Conservation (phyloP, 2,888 invertebrate genomes). For the Epinotia ramella region DNA sequence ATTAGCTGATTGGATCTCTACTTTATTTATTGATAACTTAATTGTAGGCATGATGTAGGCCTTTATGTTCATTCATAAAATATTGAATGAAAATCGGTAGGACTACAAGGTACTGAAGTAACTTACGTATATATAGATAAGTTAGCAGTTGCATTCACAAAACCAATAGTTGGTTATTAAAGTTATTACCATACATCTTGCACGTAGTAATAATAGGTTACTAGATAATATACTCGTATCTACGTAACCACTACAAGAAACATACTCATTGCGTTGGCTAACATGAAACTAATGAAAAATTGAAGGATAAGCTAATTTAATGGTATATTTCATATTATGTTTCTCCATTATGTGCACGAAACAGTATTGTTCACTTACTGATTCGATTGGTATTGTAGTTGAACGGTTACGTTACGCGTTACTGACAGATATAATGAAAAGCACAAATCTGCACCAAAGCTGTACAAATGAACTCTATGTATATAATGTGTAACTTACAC, state of each 20-base stretch:
- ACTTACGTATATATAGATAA: too few relatives aligned
- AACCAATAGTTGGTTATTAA: neutral
- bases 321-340: neutral
- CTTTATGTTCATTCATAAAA: too few relatives aligned
- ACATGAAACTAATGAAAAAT: slow-evolving; percentile 9
- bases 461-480: neutral
- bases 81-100: too few relatives aligned
- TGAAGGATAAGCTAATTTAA: neutral
- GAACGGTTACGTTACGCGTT: neutral
- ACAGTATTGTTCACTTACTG: neutral
- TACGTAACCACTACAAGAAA: neutral
- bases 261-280: neutral
- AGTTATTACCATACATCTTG: neutral
- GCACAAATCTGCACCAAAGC: neutral
- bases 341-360: slow-evolving; percentile 1
- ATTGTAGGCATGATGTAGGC: too few relatives aligned
- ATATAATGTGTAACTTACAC: too few relatives aligned
- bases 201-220: neutral
- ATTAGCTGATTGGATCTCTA: too few relatives aligned
- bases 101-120: too few relatives aligned
- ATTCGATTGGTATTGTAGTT: slow-evolving; percentile 1
- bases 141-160: too few relatives aligned
- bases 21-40: too few relatives aligned
- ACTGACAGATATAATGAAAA: neutral
- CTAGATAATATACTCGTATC: slow-evolving; percentile 2